Evolutionary conservation across 2,113 vertebrate genomes (phyloP).

Genomic region (Amphiprion ocellaris): DNA sequence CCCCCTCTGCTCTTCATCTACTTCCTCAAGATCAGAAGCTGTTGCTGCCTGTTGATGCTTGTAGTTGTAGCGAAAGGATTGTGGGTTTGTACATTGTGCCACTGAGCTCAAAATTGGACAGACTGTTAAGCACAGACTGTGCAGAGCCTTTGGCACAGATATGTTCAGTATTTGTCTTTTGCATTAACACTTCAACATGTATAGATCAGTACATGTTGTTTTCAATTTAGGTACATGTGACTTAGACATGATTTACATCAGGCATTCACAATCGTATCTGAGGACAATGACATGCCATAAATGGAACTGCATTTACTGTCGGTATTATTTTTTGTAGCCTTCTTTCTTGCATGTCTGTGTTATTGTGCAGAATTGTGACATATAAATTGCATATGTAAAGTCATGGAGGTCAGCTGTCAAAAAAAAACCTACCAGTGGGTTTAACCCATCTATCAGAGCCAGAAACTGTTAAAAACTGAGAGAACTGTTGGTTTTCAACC

Average conservation of each 20-base stretch:
- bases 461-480: too few relatives aligned
- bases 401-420: slow-evolving; percentile 22
- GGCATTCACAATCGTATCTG: background rate
- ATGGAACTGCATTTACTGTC: background rate
- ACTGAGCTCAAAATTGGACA: slow-evolving; percentile 15
- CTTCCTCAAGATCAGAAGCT: slow-evolving; percentile 22
- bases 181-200: slow-evolving; percentile 5
- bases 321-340: background rate
- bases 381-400: background rate
- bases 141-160: slow-evolving; percentile 5
- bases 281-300: background rate
- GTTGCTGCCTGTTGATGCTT: slow-evolving; percentile 44
- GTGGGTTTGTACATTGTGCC: slow-evolving; percentile 15
- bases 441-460: too few relatives aligned
- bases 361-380: background rate
- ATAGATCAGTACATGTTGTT: slow-evolving; percentile 14
- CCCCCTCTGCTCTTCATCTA: background rate
- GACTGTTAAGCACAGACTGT: slow-evolving; percentile 5
- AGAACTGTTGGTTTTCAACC: too few relatives aligned
- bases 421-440: too few relatives aligned
- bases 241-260: background rate
- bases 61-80: slow-evolving; percentile 44
- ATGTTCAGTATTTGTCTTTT: slow-evolving; percentile 24
- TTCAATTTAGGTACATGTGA: slow-evolving; percentile 41
- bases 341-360: background rate